Base-by-base conservation (phyloP, 2,888 invertebrate genomes). In the Drosophila sordidula region DNA sequence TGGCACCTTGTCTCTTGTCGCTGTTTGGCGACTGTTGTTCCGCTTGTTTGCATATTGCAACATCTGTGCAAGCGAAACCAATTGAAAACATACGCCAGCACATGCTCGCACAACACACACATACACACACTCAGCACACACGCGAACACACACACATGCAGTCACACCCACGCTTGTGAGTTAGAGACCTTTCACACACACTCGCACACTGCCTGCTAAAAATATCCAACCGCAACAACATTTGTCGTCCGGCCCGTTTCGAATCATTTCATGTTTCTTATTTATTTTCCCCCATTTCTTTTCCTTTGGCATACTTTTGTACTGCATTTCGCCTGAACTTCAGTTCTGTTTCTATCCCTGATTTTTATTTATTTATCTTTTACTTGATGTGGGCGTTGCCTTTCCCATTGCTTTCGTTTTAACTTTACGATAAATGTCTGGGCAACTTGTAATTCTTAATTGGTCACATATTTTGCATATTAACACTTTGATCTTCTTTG, bases 41-140 rank as follows among this genome's bases (percentile, higher is more conserved):
- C 65, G 78, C 80, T 77, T 83, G 80, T 82, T 83, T 82, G 87
- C 87, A 82, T 86, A 80, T 86, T 82, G 82, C 87, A 82, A 86
- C 82, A 82, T 82, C 82, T 82, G 82, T 82, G 80, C 78, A 86
- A 82, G 87, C 80, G 75, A 75, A 75, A 83, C 80, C 82, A 77
- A 80, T 86, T 83, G 68, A 55, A 83, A 80, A 77, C 84, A 86
- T 80, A 86, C 72, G 80, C 70, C 74, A 67, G 34, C 83, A 83
- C 83, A 82, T 80, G 80, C 66, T 79, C 44, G 44, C 58, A 57
- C 51, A 25, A 58, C 47, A 36, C 61, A 29, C 49, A 29, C 32
- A 5, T 52, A 54, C n/a, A n/a, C n/a, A n/a, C n/a, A n/a, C n/a
- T n/a, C n/a, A n/a, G n/a, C n/a, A 9, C 46, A 9, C 49, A 46